Base-by-base conservation (phyloP, 2,888 invertebrate genomes). In the Mythimna lalbum region DNA sequence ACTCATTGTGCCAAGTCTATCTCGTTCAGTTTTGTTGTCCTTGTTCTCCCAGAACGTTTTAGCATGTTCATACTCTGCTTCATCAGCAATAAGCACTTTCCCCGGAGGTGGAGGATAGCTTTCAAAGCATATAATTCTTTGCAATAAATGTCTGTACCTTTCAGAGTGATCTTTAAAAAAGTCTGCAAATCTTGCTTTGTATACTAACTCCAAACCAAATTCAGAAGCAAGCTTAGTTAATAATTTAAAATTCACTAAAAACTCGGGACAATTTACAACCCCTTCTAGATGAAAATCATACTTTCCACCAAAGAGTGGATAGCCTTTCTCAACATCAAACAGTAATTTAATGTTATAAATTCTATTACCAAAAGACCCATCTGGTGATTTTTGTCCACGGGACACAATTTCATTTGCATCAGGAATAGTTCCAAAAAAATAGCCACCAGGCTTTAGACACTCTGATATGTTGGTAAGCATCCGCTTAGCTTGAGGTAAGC, bases 201-300 rank as follows among this genome's bases (percentile, higher is more conserved):
- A 96, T 0, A 97, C 96, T 80, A 98, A 93, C 87, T 98, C 97
- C 52, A 98, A 92, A 0, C 97, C 98, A 94, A 96, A 97, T 87
- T 97, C 97, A 53, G 96, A 95, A 17, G 97, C 98, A 66, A 98
- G 91, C 88, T 97, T 98, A 55, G 97, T 96, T 68, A 99, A 96
- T 6, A 98, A 96, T 23, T 99, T 98, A 93, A 99, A 98, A 93
- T 99, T 98, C 21, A 99, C 99, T 72, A 99, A 96, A 96, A 99
- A 99, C 92, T 99, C 99, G 1, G 99, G 99, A 92, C 99, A 99
- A 92, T 99, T 98, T 1, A 99, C 99, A 10, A 99, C 99, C 50
- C 98, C 99, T 90, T 99, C 99, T 83, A 99, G 96, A 88, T 98
- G 97, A 92, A 99, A 99, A 93, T 99, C 97, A 96, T 99, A 99